Percentiles rank a stretch among this genome's conserved stretches.
Evolutionary conservation across 2,797 vertebrate genomes (phyloP).

Genomic region (Meda fulgida): DNA sequence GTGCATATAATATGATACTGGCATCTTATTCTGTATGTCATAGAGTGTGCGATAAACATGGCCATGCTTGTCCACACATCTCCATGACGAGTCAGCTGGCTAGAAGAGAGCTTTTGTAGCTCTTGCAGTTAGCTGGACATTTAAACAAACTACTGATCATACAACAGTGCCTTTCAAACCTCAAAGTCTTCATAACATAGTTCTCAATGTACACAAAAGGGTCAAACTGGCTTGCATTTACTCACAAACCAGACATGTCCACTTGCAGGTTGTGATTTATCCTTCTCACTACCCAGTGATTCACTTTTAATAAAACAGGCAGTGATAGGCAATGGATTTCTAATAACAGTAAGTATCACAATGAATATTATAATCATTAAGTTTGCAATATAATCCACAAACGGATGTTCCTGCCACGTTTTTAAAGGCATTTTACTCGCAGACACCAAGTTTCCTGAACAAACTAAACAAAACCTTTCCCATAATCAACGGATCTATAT

Average conservation of each 20-base stretch:
- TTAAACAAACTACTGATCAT: neutral
- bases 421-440: neutral
- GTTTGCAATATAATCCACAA: neutral
- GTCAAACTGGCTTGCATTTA: too few species aligned
- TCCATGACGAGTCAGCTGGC: neutral
- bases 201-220: neutral
- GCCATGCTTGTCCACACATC: constrained; percentile 6
- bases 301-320: neutral
- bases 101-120: neutral
- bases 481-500: neutral
- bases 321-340: neutral
- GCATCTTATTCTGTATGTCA: neutral
- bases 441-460: neutral
- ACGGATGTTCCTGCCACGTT: constrained; percentile 2
- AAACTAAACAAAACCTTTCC: neutral
- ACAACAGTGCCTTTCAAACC: neutral
- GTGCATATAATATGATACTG: neutral
- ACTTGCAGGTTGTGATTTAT: neutral
- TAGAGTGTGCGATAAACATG: constrained; percentile 27
- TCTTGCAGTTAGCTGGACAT: neutral
- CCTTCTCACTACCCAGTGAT: too few species aligned
- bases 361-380: too few species aligned
- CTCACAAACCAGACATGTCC: neutral
- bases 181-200: neutral
- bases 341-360: neutral